Conservation (phyloP, 1,140 invertebrate genomes). For the Lethocerus indicus region DNA sequence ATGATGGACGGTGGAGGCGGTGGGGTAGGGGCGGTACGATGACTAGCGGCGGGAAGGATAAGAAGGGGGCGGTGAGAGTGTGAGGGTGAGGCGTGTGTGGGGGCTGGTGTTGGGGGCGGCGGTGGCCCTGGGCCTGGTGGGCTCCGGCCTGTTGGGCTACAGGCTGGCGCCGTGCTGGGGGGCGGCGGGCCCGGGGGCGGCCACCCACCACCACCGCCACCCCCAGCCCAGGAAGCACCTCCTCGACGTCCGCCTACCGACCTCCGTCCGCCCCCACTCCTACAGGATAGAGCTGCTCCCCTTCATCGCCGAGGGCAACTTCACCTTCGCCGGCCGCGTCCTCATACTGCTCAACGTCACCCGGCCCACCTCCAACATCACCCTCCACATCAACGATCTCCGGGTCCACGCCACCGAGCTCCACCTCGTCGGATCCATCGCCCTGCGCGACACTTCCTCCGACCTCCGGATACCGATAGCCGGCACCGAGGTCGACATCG, state of each 20-base stretch:
- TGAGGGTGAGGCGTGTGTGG: too few relatives aligned
- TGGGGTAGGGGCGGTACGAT: too few relatives aligned
- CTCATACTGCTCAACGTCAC: slow-evolving; percentile 45
- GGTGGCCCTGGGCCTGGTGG: background rate
- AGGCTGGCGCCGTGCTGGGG: background rate
- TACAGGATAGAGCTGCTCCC: slow-evolving; percentile 32
- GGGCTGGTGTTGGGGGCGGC: background rate
- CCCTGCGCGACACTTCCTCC: background rate
- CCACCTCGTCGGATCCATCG: background rate
- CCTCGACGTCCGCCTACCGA: background rate
- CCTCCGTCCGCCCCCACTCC: slow-evolving; percentile 3
- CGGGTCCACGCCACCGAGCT: slow-evolving; percentile 1
- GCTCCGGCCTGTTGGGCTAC: background rate
- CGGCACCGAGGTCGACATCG: background rate
- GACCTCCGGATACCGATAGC: background rate
- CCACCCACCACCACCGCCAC: background rate
- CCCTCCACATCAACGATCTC: slow-evolving; percentile 1
- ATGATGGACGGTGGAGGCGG: too few relatives aligned
- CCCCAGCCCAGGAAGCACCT: too few relatives aligned
- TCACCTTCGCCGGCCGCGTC: slow-evolving; percentile 57
- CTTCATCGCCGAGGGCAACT: slow-evolving; percentile 45
- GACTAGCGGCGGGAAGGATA: too few relatives aligned
- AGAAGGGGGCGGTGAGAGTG: too few relatives aligned
- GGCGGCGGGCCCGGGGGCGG: background rate
- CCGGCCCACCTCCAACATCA: slow-evolving; percentile 29